Evolutionary conservation across 2,113 vertebrate genomes (phyloP).

Genomic region (Stomatorhinus ivindoensis): DNA sequence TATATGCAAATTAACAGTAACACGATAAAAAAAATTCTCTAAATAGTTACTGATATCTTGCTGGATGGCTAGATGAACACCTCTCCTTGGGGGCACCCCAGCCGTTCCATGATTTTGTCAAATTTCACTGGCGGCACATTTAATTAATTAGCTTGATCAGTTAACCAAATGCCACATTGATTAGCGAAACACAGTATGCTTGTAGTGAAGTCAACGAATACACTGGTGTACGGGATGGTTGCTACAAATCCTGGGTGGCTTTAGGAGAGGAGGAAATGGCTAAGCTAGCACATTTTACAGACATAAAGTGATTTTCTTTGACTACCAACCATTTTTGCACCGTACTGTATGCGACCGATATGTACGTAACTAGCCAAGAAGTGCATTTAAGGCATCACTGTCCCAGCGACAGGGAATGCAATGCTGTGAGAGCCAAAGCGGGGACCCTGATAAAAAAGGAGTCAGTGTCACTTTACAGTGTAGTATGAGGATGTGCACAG

Average conservation of each 20-base stretch:
- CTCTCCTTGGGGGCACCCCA: not conserved
- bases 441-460: not conserved
- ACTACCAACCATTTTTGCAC: not conserved
- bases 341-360: not conserved
- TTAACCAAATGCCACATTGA: not conserved
- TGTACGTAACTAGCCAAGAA: not conserved
- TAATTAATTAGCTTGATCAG: not conserved
- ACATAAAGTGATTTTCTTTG: not conserved
- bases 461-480: not conserved
- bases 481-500: not conserved
- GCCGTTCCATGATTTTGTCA: not conserved
- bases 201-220: not conserved
- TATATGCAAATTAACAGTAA: not conserved
- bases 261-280: not conserved
- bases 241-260: not conserved
- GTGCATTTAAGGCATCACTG: not conserved
- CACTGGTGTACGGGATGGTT: not conserved
- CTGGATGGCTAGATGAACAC: not conserved
- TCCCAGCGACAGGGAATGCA: not conserved
- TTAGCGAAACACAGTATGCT: not conserved
- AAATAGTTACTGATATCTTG: not conserved
- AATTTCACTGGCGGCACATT: not conserved
- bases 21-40: not conserved
- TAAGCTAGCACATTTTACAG: not conserved
- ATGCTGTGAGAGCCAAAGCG: not conserved